Base-by-base conservation (phyloP, 2,888 invertebrate species). In the Ganaspis brasiliensis region DNA sequence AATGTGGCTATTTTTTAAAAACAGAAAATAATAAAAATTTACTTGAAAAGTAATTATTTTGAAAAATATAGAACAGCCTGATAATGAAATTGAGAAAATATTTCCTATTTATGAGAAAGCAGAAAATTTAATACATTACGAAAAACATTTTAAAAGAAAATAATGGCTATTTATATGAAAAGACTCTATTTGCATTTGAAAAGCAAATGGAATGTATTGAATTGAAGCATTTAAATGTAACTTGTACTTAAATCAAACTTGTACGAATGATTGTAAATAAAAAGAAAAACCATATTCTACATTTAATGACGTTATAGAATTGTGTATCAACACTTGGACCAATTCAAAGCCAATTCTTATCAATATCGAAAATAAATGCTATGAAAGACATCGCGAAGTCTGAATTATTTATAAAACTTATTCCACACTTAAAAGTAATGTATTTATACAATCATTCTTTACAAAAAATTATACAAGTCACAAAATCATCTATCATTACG, bases 241-340 rank as follows among this genome's bases (percentile, higher is more conserved):
- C 19, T 19, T 52, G 52, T 52, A 52, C 19, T 19, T 52, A 52
- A 52, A 52, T 52, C 52, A 52, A 52, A 52, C 19, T 52, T 19
- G 19, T 52, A 52, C 19, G 19, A 52, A 52, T 52, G 19, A 52
- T 19, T 52, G 52, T 52, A 52, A 52, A 52, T 52, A 9, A 16
- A 40, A 21, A 63, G 1, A 16, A 40, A 21, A 63, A 63, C 3
- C 21, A 21, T 37, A 4, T 12, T 61, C 21, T 63, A 40, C 37
- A 37, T 12, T 21, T 21, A 24, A 19, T 40, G 21, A 14, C 56
- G 14, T 24, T n/a, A 21, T 56, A 21, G 37, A 14, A 21, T 59
- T 59, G 59, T 37, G 35, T 31, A 37, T 37, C 31, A 35, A 61
- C 35, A 37, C 37, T 21, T 37, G 61, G 61, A 61, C 61, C 61